These are phyloP conservation scores for Pseudomyrmex cubaensis DNA, from an alignment of 1,140 invertebrate species.

Conservation along the genomic window DNA sequence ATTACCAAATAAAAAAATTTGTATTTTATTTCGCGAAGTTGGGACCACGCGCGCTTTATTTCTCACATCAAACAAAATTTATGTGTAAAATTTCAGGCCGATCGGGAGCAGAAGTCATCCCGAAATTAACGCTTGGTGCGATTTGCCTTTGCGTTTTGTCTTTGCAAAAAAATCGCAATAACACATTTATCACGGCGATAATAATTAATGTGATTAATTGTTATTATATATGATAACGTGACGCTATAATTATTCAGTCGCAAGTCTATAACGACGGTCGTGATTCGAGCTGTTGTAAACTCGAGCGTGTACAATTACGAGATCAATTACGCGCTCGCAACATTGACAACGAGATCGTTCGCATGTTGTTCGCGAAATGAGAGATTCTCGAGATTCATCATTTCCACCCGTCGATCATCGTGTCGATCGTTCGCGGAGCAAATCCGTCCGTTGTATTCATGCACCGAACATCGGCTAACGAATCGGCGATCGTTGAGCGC, in stretches of 20 bases:
- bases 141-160: conserved; percentile 7
- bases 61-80: background rate
- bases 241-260: background rate
- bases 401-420: too few species aligned
- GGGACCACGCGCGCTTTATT: background rate
- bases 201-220: background rate
- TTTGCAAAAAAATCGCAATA: background rate
- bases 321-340: background rate
- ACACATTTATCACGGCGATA: background rate
- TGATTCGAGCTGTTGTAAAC: background rate
- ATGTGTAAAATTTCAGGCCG: background rate
- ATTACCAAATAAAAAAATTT: background rate
- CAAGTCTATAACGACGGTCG: background rate
- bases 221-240: background rate
- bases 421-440: background rate
- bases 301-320: background rate
- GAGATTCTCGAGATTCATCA: background rate
- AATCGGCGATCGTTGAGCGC: conserved; percentile 24
- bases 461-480: background rate
- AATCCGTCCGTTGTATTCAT: background rate
- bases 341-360: background rate
- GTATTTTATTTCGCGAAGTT: background rate
- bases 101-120: background rate
- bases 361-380: background rate
- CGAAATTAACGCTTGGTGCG: background rate